Evolutionary conservation across 2,797 vertebrate genomes (phyloP).

Genomic region (Peromyscus attwateri): DNA sequence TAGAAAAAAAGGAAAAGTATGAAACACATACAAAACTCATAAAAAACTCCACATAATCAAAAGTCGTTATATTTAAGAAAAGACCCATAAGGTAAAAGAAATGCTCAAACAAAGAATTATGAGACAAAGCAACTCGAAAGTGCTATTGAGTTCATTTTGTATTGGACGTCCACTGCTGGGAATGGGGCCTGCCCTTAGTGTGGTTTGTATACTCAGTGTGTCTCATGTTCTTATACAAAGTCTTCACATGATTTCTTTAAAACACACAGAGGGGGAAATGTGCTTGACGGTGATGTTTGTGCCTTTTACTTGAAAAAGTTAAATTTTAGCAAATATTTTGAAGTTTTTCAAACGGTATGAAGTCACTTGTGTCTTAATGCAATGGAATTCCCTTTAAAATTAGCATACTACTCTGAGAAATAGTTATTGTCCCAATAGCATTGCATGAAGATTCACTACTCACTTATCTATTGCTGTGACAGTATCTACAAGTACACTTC

Average conservation of each 20-base stretch:
- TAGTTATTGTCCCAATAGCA: slow-evolving; percentile 43
- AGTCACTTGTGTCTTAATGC: not conserved
- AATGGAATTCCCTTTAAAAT: slow-evolving; percentile 41
- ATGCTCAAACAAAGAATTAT: not conserved
- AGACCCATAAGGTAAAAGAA: not conserved
- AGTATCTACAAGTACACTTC: not conserved
- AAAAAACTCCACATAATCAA: not conserved
- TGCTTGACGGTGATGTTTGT: not conserved
- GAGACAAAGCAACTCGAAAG: not conserved
- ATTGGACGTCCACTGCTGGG: not conserved
- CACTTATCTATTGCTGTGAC: slow-evolving; percentile 9
- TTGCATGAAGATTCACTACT: slow-evolving; percentile 1
- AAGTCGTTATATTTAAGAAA: not conserved
- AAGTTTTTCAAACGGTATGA: not conserved
- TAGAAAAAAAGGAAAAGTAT: not conserved
- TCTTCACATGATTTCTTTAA: not conserved
- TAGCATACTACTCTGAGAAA: slow-evolving; percentile 46
- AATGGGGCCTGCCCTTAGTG: too few species aligned
- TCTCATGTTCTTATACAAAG: not conserved
- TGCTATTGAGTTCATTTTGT: not conserved
- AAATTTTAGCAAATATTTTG: slow-evolving; percentile 45
- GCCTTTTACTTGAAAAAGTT: slow-evolving; percentile 53
- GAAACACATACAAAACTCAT: not conserved
- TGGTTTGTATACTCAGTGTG: not conserved
- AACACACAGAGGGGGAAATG: not conserved